A percentile compares a stretch with the other conserved stretches of the same genome.
phyloP scores from a whole-genome alignment of 2,113 vertebrate species.

The Phoxinus phoxinus region DNA sequence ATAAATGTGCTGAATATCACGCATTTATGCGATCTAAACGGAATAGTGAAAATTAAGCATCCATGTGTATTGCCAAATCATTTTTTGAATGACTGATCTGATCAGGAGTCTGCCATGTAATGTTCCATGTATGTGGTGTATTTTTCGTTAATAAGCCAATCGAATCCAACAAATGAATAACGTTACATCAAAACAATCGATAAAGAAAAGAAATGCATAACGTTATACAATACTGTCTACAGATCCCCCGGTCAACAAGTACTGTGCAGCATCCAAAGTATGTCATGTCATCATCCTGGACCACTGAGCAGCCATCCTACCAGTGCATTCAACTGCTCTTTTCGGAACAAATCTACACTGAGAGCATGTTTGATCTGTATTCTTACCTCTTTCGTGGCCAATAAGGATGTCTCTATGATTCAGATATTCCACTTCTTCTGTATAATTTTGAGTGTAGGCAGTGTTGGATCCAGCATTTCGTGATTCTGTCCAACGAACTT shows the following conservation, averaged over 20 bases:
- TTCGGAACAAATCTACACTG: background rate
- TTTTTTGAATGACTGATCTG: background rate
- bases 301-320: conserved; percentile 21
- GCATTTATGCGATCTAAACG: background rate
- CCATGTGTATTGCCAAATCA: background rate
- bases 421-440: conserved; percentile 98
- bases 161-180: background rate
- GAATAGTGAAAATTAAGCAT: background rate
- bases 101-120: background rate
- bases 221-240: background rate
- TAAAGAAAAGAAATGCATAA: background rate
- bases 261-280: conserved; percentile 64
- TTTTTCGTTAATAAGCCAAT: background rate
- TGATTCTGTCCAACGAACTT: conserved; percentile 98
- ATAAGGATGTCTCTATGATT: conserved; percentile 94
- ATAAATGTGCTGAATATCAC: background rate
- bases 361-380: background rate
- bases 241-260: conserved; percentile 17
- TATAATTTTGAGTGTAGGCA: conserved; percentile 99
- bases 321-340: background rate
- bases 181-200: background rate
- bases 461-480: conserved; percentile 98
- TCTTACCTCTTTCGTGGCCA: conserved; percentile 95
- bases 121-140: background rate
- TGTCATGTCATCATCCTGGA: conserved; percentile 71